These are phyloP conservation scores for Gymnothorax javanicus DNA, from an alignment of 2,797 vertebrate species.

Conservation along the genomic window DNA sequence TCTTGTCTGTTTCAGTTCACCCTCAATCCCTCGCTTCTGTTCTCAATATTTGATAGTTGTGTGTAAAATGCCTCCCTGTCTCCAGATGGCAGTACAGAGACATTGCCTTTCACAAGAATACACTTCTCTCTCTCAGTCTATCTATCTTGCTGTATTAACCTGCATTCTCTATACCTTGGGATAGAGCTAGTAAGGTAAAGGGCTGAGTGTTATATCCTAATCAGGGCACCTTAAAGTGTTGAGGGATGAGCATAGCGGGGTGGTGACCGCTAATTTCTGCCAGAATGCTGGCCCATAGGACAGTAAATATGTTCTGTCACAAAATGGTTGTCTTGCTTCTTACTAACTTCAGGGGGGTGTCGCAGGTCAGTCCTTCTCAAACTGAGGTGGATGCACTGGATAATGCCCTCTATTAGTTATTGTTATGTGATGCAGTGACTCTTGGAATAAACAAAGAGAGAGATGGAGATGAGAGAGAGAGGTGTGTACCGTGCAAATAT, in stretches of 20 bases:
- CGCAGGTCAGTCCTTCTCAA: no score
- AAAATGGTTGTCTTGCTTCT: no score
- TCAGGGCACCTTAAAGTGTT: no score
- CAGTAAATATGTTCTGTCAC: no score
- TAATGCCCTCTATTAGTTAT: background rate
- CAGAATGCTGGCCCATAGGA: no score
- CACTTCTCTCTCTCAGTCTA: background rate
- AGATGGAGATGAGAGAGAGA: background rate
- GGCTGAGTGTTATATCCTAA: background rate
- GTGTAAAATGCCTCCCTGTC: constrained; percentile 40
- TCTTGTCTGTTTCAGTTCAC: constrained; percentile 66
- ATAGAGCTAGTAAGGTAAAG: background rate
- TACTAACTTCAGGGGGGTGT: no score
- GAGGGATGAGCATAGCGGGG: no score
- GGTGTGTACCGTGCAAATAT: constrained; percentile 12
- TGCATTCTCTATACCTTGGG: background rate
- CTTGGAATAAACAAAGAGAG: constrained; percentile 25
- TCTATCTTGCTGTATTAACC: background rate
- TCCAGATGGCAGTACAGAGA: constrained; percentile 59
- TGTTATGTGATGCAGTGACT: background rate
- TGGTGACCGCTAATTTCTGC: no score
- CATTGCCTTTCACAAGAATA: background rate
- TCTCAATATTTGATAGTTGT: constrained; percentile 74
- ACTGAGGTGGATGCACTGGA: no score
- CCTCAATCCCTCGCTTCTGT: constrained; percentile 65